Evolutionary conservation across 37 sponge, comb jelly and placozoan genomes (phyloP), one percentile per base, ranked within the genome.

Genomic region (Hormiphora californensis): DNA sequence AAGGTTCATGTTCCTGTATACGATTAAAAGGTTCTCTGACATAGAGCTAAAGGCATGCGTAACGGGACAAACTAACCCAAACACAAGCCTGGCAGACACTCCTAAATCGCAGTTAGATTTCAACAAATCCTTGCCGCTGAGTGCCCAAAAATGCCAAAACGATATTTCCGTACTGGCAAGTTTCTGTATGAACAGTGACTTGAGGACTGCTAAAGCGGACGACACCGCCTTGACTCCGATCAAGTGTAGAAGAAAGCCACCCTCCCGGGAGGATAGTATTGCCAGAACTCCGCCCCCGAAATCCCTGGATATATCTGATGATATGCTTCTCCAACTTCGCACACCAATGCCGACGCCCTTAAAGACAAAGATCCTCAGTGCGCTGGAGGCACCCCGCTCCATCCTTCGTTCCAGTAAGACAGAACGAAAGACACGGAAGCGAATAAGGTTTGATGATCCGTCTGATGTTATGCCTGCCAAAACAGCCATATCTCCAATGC

Each of bases 401-500:
- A 65, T 65, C 4, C 68, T 65, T 7, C 31, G 68, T 7, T 36
- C 38, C 38, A 65, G 68, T 32, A 65, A 65, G 19, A 65, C 68
- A 31, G 68, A 65, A 27, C 68, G 68, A 19, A 65, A 65, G 38
- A 65, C 31, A 8, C 68, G 68, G 36, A 65, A 65, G 25, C 12
- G 68, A 32, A 65, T 65, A 4, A 27, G 68, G 19, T 65, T 65
- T 65, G 68, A 32, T 35, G 68, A 65, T 65, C 37, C 68, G 19
- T 25, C 27, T 36, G 68, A 65, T 35, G 68, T 12, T 31, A 23
- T 30, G 21, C 27, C 34, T 4, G 11, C 68, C 8, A 1, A 25
- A 39, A 36, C 68, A 21, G 15, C 31, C 31, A n/a, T n/a, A n/a
- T n/a, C n/a, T n/a, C 68, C 68, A 4, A 65, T 39, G 5, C 68